Percentiles rank a stretch among this genome's conserved stretches.
Conservation (phyloP, 2,797 vertebrate genomes). For the Stomatorhinus walkeri region DNA sequence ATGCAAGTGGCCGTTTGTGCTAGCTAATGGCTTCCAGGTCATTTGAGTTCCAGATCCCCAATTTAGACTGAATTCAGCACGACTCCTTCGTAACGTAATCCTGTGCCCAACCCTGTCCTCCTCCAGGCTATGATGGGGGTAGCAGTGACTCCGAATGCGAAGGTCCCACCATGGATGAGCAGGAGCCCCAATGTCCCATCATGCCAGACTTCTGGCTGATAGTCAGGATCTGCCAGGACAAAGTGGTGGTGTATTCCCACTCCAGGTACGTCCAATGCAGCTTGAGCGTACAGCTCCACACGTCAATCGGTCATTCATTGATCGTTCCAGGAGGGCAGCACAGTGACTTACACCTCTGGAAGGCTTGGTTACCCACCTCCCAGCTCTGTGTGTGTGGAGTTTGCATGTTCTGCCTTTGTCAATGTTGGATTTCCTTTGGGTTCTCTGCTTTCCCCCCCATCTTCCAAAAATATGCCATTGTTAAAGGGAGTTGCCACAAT, state of each 20-base stretch:
- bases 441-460: background rate
- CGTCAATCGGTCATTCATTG: background rate
- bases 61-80: background rate
- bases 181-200: slow-evolving; percentile 67
- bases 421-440: background rate
- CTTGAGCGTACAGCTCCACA: background rate
- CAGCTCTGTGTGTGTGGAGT: background rate
- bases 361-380: background rate
- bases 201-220: slow-evolving; percentile 97
- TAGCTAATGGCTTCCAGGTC: background rate
- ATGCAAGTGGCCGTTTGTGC: background rate
- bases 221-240: slow-evolving; percentile 80
- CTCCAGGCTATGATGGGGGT: slow-evolving; percentile 87
- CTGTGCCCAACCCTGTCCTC: background rate
- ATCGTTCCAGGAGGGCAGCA: background rate
- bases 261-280: slow-evolving; percentile 61
- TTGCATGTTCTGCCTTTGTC: background rate
- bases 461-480: background rate
- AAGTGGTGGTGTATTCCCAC: slow-evolving; percentile 91
- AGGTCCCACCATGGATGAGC: slow-evolving; percentile 70
- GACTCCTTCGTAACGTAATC: background rate
- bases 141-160: slow-evolving; percentile 94
- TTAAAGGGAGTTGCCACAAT: background rate
- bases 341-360: background rate
- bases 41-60: background rate